Percentiles rank a stretch among this genome's conserved stretches.
Evolutionary conservation across 2,797 vertebrate genomes (phyloP).

Genomic region (Sciurus vulgaris): DNA sequence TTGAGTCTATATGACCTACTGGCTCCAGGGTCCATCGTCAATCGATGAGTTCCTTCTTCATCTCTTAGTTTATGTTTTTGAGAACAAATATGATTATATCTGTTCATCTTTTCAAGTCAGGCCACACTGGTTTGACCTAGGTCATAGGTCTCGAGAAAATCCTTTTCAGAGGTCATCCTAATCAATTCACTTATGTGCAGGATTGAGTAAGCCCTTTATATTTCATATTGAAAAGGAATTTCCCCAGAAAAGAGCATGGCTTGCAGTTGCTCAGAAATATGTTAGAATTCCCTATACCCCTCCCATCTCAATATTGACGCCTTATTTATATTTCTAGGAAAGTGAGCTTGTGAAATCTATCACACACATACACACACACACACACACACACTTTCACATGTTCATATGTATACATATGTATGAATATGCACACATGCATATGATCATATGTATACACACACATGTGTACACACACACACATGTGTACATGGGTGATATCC

Average conservation of each 20-base stretch:
- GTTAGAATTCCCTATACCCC: neutral
- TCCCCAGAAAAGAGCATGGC: neutral
- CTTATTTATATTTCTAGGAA: slow-evolving; percentile 44
- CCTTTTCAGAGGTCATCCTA: neutral
- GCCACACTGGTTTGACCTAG: neutral
- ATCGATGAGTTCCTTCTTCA: neutral
- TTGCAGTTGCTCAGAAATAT: slow-evolving; percentile 10
- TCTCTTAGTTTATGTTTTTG: slow-evolving; percentile 6
- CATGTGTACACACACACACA: accelerated
- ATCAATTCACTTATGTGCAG: slow-evolving; percentile 60
- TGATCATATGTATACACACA: neutral
- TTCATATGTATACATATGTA: neutral
- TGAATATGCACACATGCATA: no score
- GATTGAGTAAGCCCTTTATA: neutral
- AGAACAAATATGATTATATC: slow-evolving; percentile 18
- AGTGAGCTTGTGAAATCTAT: slow-evolving; percentile 34
- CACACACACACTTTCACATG: neutral
- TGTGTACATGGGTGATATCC: neutral
- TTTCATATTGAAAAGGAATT: slow-evolving; percentile 40
- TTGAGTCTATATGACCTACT: neutral
- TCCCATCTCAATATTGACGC: neutral
- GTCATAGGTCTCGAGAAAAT: slow-evolving; percentile 46
- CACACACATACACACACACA: neutral
- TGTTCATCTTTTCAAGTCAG: slow-evolving; percentile 56
- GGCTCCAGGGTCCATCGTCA: neutral